phyloP scores from a whole-genome alignment of 2,797 vertebrate genomes.

The Tarsius wallacei region DNA sequence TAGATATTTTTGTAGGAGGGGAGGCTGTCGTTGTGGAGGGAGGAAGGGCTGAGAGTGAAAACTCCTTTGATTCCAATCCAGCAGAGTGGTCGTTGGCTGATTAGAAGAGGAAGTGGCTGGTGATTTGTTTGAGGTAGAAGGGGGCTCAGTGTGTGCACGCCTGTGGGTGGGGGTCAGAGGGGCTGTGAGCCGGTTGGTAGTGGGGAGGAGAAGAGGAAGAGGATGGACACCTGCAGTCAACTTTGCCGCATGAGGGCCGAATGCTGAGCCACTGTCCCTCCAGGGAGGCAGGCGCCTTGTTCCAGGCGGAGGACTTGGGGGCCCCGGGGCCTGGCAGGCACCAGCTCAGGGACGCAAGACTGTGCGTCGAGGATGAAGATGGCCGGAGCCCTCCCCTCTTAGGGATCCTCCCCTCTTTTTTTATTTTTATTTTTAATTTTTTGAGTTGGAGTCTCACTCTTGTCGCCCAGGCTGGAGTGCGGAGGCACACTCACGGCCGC shows the following conservation, averaged over 20 bases:
- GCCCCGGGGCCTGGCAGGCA: not conserved
- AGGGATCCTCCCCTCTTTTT: not conserved
- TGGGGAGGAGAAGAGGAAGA: not conserved
- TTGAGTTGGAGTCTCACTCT: not conserved
- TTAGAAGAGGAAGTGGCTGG: conserved; percentile 78
- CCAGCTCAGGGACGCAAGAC: not conserved
- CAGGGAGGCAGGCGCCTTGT: not conserved
- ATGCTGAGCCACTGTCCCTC: not conserved
- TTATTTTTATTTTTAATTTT: too few species aligned
- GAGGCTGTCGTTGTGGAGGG: not conserved
- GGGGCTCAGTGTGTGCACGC: not conserved
- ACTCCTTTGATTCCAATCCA: conserved; percentile 72
- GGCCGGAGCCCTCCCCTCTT: not conserved
- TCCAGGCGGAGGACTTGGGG: not conserved
- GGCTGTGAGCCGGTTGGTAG: not conserved
- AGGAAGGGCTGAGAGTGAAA: conserved; percentile 62
- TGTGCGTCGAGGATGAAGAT: not conserved
- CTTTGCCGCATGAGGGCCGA: not conserved
- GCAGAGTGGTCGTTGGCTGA: not conserved
- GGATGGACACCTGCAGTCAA: not conserved
- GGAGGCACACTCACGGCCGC: too few species aligned
- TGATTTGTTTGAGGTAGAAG: conserved; percentile 56
- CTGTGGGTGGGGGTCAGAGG: not conserved
- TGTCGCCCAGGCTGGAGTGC: too few species aligned
- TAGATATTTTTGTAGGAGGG: not conserved